Evolutionary conservation across 2,113 vertebrate genomes (phyloP).

Genomic region (Rallus limicola): DNA sequence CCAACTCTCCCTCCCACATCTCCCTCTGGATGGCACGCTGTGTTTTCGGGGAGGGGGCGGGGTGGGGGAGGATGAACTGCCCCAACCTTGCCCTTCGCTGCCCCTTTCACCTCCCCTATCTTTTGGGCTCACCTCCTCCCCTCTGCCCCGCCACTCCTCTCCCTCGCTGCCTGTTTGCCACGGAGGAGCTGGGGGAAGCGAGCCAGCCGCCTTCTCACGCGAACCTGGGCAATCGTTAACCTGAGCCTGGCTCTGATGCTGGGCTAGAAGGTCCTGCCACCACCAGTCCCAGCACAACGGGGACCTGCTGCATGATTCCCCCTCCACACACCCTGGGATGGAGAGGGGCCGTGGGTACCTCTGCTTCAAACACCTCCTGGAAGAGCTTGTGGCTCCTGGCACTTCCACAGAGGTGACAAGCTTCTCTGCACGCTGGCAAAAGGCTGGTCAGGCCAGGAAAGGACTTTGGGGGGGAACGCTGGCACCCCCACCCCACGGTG

Average conservation of each 20-base stretch:
- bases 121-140: neutral
- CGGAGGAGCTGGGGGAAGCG: neutral
- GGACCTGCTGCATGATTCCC: accelerated
- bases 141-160: slow-evolving; percentile 1
- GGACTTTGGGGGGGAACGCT: neutral
- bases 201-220: slow-evolving; percentile 61
- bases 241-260: neutral
- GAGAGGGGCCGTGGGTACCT: accelerated
- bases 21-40: neutral
- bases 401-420: neutral
- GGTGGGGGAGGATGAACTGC: neutral
- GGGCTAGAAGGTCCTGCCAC: neutral
- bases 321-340: neutral
- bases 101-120: slow-evolving; percentile 46
- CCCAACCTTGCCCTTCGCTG: neutral
- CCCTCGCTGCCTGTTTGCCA: neutral
- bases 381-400: neutral
- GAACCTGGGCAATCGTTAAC: slow-evolving; percentile 68
- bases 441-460: neutral
- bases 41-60: accelerated
- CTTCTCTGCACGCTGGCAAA: neutral
- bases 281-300: accelerated
- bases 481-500: accelerated
- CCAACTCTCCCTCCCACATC: accelerated
- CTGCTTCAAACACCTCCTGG: accelerated